These are phyloP conservation scores for Epizoanthus ramosus DNA, from an alignment of 92 coral and sea anemone species.

Conservation along the genomic window DNA sequence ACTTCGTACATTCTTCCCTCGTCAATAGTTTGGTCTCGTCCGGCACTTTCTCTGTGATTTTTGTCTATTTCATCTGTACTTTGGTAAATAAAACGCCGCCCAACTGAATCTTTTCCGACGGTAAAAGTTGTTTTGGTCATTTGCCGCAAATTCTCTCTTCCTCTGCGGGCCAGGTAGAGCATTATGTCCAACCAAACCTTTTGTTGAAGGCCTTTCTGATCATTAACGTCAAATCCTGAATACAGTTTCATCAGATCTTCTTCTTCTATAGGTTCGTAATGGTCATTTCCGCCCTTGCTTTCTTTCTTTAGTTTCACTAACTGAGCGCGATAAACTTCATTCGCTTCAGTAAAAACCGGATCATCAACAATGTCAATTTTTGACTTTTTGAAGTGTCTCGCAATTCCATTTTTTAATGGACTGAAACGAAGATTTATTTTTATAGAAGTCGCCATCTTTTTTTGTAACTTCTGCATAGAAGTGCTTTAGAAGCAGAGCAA, in stretches of 20 bases:
- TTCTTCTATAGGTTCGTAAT: constrained; percentile 59
- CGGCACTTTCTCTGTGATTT: too few species aligned
- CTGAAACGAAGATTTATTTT: constrained; percentile 50
- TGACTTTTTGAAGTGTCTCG: constrained; percentile 17
- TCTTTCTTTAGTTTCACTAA: constrained; percentile 49
- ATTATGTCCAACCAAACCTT: too few species aligned
- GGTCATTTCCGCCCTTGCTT: constrained; percentile 44
- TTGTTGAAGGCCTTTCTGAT: too few species aligned
- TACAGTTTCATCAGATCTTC: constrained; percentile 52
- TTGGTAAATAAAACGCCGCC: too few species aligned
- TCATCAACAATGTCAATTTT: constrained; percentile 53
- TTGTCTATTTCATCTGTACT: too few species aligned
- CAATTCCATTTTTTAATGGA: constrained; percentile 40
- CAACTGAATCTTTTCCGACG: too few species aligned
- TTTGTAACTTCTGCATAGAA: constrained; percentile 59
- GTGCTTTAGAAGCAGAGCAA: constrained; percentile 37
- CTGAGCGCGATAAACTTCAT: constrained; percentile 57
- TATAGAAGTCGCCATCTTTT: constrained; percentile 51
- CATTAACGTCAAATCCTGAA: background rate
- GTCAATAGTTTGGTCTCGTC: too few species aligned
- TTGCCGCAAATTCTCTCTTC: too few species aligned
- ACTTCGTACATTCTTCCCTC: too few species aligned
- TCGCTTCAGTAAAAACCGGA: constrained; percentile 52
- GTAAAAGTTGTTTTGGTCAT: too few species aligned
- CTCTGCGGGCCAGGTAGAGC: too few species aligned